Evolutionary conservation across 2,888 invertebrate species (phyloP).

Genomic region (Orchestes rusci): DNA sequence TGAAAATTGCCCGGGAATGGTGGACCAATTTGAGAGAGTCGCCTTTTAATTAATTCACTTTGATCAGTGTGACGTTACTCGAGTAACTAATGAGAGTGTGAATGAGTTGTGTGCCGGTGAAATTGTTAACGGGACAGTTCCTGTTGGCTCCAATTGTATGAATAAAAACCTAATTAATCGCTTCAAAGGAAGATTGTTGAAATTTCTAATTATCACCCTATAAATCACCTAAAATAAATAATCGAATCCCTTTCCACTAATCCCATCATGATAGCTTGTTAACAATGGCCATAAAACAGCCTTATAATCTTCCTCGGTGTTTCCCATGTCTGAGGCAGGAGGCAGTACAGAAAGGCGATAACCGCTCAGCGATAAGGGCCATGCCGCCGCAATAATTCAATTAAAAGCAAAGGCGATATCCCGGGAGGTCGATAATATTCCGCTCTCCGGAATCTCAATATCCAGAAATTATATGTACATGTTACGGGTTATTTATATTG

Average conservation of each 20-base stretch:
- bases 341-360: constrained; percentile 3
- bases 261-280: constrained; percentile 11
- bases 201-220: too few species aligned
- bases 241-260: constrained; percentile 4
- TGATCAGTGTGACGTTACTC: too few species aligned
- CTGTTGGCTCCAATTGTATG: too few species aligned
- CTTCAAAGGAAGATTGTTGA: too few species aligned
- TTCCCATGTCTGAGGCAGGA: constrained; percentile 2
- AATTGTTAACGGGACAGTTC: too few species aligned
- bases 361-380: constrained; percentile 8
- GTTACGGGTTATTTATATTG: constrained; percentile 12
- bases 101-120: too few species aligned
- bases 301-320: constrained; percentile 8
- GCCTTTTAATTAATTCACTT: too few species aligned
- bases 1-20: too few species aligned
- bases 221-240: constrained; percentile 5
- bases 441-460: constrained; percentile 14
- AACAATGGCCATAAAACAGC: constrained; percentile 11
- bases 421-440: constrained; percentile 14
- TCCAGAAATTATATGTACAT: constrained; percentile 15
- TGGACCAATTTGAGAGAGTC: too few species aligned
- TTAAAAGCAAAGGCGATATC: constrained; percentile 16
- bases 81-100: too few species aligned
- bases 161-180: too few species aligned
- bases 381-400: constrained; percentile 13